A percentile compares a stretch with the other conserved stretches of the same genome.
Conservation (phyloP, 2,113 vertebrate genomes). For the Hemiprocne comata region DNA sequence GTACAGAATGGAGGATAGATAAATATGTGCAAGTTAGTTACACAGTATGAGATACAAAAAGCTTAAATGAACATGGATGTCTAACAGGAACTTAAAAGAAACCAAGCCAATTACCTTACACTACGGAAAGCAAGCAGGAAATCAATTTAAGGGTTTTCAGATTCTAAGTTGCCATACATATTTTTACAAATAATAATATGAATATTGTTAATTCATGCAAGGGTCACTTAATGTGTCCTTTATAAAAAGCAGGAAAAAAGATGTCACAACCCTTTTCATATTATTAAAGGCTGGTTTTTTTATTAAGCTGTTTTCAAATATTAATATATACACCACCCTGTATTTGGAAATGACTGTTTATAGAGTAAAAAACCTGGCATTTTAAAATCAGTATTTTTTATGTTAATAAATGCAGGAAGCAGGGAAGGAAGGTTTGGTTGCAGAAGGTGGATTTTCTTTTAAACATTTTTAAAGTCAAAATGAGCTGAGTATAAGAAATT, state of each 20-base stretch:
- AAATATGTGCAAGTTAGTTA: background rate
- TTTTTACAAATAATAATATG: background rate
- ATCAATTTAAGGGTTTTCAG: background rate
- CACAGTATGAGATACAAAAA: background rate
- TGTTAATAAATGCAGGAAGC: background rate
- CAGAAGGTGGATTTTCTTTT: background rate
- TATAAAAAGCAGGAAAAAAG: background rate
- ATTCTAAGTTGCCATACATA: background rate
- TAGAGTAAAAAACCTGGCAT: background rate
- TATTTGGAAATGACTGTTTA: background rate
- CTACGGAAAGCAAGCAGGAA: background rate
- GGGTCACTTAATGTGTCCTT: background rate
- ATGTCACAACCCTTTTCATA: background rate
- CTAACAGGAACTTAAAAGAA: background rate
- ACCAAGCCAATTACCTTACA: background rate
- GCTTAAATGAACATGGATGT: background rate
- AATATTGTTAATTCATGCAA: background rate
- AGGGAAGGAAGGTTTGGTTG: background rate
- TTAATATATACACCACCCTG: background rate
- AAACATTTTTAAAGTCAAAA: background rate
- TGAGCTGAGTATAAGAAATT: background rate
- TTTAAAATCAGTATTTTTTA: background rate
- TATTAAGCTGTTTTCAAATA: background rate
- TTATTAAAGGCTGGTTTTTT: background rate
- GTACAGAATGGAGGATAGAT: rapidly evolving